Evolutionary conservation across 2,888 invertebrate genomes (phyloP).

Genomic region (Scaptomyza reducta): DNA sequence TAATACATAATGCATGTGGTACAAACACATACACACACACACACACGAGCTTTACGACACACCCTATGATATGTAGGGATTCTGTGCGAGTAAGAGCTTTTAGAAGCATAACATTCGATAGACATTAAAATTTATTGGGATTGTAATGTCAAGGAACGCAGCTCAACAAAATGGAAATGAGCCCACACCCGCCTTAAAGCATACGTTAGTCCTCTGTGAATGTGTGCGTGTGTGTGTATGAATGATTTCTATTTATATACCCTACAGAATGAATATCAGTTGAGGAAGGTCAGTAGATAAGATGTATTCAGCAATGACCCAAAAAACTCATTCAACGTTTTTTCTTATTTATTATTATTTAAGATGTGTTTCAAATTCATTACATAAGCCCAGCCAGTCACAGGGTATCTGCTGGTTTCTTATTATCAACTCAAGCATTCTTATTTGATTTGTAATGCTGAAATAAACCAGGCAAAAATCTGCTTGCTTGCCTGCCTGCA

Average conservation of each 20-base stretch:
- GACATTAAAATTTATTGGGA: constrained; percentile 76
- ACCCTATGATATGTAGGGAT: constrained; percentile 13
- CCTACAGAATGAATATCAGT: not conserved
- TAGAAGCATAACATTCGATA: constrained; percentile 61
- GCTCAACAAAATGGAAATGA: constrained; percentile 58
- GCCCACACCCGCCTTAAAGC: constrained; percentile 14
- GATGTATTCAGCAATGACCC: not conserved
- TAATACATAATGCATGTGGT: constrained; percentile 72
- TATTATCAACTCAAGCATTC: not conserved
- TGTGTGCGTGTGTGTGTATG: too few relatives aligned
- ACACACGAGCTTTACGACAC: not conserved
- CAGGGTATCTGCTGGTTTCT: constrained; percentile 13
- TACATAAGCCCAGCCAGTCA: not conserved
- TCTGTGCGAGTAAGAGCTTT: constrained; percentile 36
- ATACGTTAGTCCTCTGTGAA: constrained; percentile 22
- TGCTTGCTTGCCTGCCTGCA: constrained; percentile 36
- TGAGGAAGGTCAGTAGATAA: not conserved
- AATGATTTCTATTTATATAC: constrained; percentile 13
- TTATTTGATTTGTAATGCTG: constrained; percentile 29
- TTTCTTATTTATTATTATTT: not conserved
- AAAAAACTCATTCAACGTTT: too few relatives aligned
- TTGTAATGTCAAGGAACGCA: constrained; percentile 61
- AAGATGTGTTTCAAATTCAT: not conserved
- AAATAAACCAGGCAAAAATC: constrained; percentile 35
- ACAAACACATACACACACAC: constrained; percentile 8